These are phyloP conservation scores for Branchinecta lindahli DNA, from an alignment of 1,140 invertebrate species.

Conservation along the genomic window DNA sequence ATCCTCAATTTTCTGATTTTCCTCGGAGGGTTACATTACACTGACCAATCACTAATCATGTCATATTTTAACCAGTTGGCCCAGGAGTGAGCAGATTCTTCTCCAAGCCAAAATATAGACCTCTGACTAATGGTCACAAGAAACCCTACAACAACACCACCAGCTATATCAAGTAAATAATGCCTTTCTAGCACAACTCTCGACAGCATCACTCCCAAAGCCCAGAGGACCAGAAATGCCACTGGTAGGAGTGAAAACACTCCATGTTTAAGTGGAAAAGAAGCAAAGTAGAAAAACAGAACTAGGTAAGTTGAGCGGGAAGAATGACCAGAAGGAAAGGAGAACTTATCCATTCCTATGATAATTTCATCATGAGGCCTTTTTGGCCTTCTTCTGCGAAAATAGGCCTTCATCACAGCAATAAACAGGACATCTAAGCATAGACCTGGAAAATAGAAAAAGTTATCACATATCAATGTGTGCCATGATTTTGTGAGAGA, in stretches of 20 bases:
- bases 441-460: slow-evolving; percentile 47
- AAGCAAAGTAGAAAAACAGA: slow-evolving; percentile 40
- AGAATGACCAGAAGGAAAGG: slow-evolving; percentile 90
- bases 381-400: slow-evolving; percentile 53
- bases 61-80: not conserved
- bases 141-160: slow-evolving; percentile 57
- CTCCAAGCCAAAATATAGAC: not conserved
- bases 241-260: slow-evolving; percentile 41
- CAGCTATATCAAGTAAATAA: slow-evolving; percentile 66
- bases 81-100: not conserved
- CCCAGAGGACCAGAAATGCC: slow-evolving; percentile 40
- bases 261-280: not conserved
- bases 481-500: too few species aligned
- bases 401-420: slow-evolving; percentile 59
- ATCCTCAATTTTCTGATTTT: too few species aligned
- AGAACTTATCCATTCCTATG: slow-evolving; percentile 67
- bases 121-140: slow-evolving; percentile 38
- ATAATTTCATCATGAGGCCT: slow-evolving; percentile 43
- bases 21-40: not conserved
- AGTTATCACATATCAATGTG: not conserved
- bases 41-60: not conserved
- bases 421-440: slow-evolving; percentile 70
- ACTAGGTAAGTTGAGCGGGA: slow-evolving; percentile 64
- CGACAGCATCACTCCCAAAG: slow-evolving; percentile 52
- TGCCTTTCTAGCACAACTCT: slow-evolving; percentile 66